Evolutionary conservation across 2,797 vertebrate species (phyloP).

Genomic region (Falco columbarius): DNA sequence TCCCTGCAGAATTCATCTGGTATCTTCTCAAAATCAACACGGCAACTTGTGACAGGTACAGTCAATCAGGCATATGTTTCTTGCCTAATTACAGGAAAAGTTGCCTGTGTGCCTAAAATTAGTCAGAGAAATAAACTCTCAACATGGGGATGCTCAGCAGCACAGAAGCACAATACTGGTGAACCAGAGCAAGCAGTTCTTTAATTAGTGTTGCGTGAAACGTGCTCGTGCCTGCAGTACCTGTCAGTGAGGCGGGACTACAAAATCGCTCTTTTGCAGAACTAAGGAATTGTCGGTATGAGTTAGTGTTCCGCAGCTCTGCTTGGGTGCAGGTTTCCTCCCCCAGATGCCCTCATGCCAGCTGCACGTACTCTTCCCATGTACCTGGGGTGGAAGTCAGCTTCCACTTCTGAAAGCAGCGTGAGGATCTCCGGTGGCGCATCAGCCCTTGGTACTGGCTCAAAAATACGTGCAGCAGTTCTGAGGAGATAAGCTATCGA

Average conservation of each 20-base stretch:
- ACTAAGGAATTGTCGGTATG: neutral
- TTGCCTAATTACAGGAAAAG: conserved; percentile 5
- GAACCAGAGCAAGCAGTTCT: neutral
- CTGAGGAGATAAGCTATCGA: neutral
- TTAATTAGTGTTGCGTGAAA: neutral
- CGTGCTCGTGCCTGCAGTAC: rapidly evolving
- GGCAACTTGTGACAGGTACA: neutral
- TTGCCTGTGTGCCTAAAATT: neutral
- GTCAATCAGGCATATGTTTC: neutral
- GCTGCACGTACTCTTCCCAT: rapidly evolving
- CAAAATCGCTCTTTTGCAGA: neutral
- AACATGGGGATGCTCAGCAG: neutral
- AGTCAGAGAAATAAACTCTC: neutral
- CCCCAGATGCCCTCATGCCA: neutral
- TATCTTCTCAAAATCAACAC: neutral
- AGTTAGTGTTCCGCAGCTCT: neutral
- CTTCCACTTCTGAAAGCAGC: neutral
- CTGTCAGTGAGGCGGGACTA: neutral
- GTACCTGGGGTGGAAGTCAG: rapidly evolving
- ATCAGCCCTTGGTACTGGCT: neutral
- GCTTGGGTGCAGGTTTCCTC: neutral
- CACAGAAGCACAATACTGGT: neutral
- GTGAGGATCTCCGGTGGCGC: neutral
- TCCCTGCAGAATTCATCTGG: neutral
- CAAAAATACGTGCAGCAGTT: rapidly evolving